Evolutionary conservation across 2,888 invertebrate species (phyloP).

Genomic region (Acanthosepion lycidas): DNA sequence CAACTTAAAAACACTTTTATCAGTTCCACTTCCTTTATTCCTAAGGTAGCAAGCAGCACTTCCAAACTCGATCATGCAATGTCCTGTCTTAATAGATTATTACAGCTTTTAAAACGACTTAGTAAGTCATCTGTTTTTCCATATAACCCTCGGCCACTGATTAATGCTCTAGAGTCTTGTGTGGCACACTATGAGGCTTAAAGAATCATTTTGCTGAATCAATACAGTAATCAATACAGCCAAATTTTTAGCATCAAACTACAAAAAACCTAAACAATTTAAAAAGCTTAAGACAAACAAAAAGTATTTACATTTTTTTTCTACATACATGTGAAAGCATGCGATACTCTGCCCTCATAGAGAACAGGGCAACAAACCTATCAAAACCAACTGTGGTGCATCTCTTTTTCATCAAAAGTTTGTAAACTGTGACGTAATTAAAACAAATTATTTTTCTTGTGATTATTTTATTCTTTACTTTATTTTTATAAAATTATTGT

Average conservation of each 20-base stretch:
- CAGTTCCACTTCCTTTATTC: neutral
- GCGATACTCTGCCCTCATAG: too few relatives aligned
- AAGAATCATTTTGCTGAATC: neutral
- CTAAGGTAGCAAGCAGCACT: neutral
- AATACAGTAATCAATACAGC: too few relatives aligned
- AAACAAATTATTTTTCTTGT: neutral
- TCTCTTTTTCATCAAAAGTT: neutral
- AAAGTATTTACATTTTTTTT: too few relatives aligned
- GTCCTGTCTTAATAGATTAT: constrained; percentile 55
- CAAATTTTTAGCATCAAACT: too few relatives aligned
- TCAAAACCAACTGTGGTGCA: too few relatives aligned
- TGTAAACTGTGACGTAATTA: neutral
- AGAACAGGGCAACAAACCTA: too few relatives aligned
- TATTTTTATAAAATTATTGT: neutral
- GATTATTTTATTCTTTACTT: neutral
- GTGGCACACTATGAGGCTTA: constrained; percentile 56
- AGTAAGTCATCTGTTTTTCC: constrained; percentile 51
- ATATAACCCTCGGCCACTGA: constrained; percentile 56
- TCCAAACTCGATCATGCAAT: constrained; percentile 51
- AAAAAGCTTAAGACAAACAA: too few relatives aligned
- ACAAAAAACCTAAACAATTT: too few relatives aligned
- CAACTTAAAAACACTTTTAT: neutral
- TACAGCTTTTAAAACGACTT: constrained; percentile 57
- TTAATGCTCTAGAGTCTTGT: constrained; percentile 52
- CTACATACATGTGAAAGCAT: too few relatives aligned